Conservation (phyloP, 2,797 vertebrate genomes). For the Chelmon rostratus region DNA sequence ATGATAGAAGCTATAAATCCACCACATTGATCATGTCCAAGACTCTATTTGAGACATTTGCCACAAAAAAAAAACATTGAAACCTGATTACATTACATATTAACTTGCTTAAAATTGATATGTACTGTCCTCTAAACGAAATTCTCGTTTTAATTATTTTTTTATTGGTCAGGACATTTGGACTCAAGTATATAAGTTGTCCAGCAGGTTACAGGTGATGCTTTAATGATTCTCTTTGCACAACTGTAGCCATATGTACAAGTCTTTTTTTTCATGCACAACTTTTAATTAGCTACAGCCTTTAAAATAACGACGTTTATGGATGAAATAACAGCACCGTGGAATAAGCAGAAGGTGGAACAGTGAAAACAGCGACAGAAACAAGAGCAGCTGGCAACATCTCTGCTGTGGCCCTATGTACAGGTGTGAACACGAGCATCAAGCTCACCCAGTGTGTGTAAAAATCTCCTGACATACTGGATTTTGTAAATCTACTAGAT, state of each 20-base stretch:
- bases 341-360: constrained; percentile 24
- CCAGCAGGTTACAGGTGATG: neutral
- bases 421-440: constrained; percentile 5
- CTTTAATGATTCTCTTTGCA: constrained; percentile 6
- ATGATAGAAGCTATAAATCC: neutral
- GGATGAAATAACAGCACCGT: neutral
- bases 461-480: neutral
- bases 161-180: neutral
- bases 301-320: constrained; percentile 18
- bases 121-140: neutral
- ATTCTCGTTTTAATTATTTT: neutral
- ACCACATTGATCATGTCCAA: neutral
- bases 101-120: neutral
- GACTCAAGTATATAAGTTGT: neutral
- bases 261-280: constrained; percentile 43
- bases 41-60: neutral
- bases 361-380: constrained; percentile 25
- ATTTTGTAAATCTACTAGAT: too few species aligned
- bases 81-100: neutral
- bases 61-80: neutral
- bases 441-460: neutral
- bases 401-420: constrained; percentile 6
- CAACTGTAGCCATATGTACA: neutral
- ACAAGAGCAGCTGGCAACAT: constrained; percentile 3
- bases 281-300: constrained; percentile 80